Percentiles rank a stretch among this genome's conserved stretches.
These are phyloP conservation scores for Netelia fuscicornis DNA, from an alignment of 2,888 invertebrate species.

Conservation along the genomic window DNA sequence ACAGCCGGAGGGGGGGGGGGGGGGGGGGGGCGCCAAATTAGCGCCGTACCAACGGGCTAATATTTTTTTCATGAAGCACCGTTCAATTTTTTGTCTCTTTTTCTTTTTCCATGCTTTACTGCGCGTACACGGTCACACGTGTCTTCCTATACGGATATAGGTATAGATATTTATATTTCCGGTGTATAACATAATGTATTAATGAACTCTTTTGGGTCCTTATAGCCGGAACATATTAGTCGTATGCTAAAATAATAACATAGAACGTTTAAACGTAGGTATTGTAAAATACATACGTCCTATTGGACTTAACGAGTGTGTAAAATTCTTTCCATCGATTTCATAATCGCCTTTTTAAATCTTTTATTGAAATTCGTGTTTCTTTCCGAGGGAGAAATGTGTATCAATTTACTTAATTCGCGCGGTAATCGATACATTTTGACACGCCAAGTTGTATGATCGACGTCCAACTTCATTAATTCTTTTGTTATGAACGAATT, in stretches of 20 bases:
- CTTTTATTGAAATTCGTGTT: background rate
- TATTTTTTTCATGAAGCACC: conserved; percentile 70
- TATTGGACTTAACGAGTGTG: background rate
- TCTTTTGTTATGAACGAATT: too few species aligned
- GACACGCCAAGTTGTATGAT: too few species aligned
- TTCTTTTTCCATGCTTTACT: conserved; percentile 32
- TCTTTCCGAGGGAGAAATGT: background rate
- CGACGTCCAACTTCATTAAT: too few species aligned
- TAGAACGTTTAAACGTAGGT: background rate
- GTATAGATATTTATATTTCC: background rate
- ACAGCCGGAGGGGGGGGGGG: conserved; percentile 68
- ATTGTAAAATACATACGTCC: background rate
- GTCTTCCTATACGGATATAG: background rate
- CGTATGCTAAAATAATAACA: conserved; percentile 35
- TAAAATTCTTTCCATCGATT: background rate
- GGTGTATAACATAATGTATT: conserved; percentile 16
- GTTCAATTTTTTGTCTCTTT: conserved; percentile 68
- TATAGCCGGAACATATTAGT: background rate
- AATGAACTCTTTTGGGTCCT: conserved; percentile 23
- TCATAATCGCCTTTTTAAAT: background rate
- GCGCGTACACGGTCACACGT: conserved; percentile 53
- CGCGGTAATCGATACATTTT: too few species aligned
- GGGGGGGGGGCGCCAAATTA: conserved; percentile 77
- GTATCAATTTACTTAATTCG: too few species aligned
- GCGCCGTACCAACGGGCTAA: conserved; percentile 75